Evolutionary conservation across 2,113 vertebrate species (phyloP).

Genomic region (Phyllostomus hastatus): DNA sequence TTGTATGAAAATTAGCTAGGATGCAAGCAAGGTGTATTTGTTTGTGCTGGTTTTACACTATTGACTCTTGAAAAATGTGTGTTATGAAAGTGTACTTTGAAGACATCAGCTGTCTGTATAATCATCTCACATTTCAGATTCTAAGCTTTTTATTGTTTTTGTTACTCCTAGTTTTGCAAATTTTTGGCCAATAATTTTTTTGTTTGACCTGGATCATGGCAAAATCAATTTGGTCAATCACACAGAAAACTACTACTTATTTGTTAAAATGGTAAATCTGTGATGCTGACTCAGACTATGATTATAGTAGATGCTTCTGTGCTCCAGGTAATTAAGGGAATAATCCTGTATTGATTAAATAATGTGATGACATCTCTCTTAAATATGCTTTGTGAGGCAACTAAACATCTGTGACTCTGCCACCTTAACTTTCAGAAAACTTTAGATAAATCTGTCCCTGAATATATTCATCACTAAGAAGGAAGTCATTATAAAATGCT

Average conservation of each 20-base stretch:
- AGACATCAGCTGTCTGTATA: neutral
- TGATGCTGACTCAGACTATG: neutral
- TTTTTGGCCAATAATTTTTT: neutral
- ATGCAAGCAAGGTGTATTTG: neutral
- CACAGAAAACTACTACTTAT: neutral
- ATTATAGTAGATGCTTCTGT: neutral
- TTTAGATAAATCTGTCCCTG: neutral
- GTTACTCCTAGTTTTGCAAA: neutral
- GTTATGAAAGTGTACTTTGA: neutral
- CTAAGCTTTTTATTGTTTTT: neutral
- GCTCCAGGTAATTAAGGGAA: neutral
- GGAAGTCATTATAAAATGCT: constrained; percentile 24
- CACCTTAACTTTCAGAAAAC: constrained; percentile 21
- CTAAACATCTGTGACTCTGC: neutral
- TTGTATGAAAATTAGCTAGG: neutral
- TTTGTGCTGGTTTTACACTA: neutral
- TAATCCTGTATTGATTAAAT: neutral
- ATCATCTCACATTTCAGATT: neutral
- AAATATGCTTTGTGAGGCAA: neutral
- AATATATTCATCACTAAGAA: constrained; percentile 38
- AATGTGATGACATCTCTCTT: neutral
- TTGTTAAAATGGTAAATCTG: neutral
- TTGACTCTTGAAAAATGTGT: neutral
- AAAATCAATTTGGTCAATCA: constrained; percentile 2
- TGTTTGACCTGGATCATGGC: neutral